Percentiles rank a stretch among this genome's conserved stretches.
Evolutionary conservation across 2,888 invertebrate species (phyloP).

Genomic region (Vesta saturnalis): DNA sequence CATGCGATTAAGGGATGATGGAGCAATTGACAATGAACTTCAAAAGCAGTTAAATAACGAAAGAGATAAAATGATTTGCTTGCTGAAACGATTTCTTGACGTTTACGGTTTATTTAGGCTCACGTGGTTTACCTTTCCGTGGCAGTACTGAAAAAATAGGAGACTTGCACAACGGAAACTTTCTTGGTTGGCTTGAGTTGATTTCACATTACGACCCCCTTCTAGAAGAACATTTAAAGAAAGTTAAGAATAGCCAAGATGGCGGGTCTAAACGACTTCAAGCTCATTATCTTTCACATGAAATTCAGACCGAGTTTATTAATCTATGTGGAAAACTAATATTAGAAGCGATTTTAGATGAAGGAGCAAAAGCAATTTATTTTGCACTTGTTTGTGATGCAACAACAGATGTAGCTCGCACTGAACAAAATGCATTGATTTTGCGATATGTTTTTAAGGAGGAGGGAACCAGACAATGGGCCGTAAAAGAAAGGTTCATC

Average conservation of each 20-base stretch:
- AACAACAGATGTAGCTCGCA: no score
- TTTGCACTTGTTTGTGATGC: not conserved
- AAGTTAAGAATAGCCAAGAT: constrained; percentile 18
- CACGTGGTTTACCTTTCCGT: no score
- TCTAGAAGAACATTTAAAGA: constrained; percentile 19
- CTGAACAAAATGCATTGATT: no score
- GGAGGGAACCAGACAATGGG: not conserved
- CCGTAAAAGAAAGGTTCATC: not conserved
- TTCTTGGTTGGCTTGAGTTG: constrained; percentile 19
- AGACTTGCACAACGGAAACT: constrained; percentile 12
- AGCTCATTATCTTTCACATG: no score
- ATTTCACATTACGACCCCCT: constrained; percentile 19
- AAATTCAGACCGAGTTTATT: not conserved
- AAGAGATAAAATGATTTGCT: no score
- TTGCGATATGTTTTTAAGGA: no score
- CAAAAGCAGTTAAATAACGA: no score
- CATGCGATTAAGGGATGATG: not conserved
- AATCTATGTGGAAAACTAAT: not conserved
- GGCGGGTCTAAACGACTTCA: not conserved
- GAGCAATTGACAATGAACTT: no score
- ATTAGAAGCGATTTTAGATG: no score
- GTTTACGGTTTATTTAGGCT: not conserved
- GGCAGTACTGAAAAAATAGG: no score
- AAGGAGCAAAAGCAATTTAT: not conserved
- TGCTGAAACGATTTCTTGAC: not conserved